Percentiles rank a stretch among this genome's conserved stretches.
phyloP scores from a whole-genome alignment of 2,797 vertebrate species.

The Myotis daubentonii region DNA sequence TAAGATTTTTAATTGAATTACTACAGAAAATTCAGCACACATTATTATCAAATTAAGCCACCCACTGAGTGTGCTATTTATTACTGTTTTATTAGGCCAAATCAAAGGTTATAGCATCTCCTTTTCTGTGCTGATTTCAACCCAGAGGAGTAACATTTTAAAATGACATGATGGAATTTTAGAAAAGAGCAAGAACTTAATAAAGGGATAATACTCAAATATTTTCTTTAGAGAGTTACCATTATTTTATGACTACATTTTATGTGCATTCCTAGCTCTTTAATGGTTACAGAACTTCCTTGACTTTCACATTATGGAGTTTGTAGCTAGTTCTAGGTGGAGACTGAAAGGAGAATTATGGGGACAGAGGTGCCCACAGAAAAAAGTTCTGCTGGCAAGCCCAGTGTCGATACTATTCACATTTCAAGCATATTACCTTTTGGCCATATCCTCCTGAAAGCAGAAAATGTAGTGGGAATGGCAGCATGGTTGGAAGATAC shows the following conservation, averaged over 20 bases:
- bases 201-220: not conserved
- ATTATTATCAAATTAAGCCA: constrained; percentile 61
- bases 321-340: not conserved
- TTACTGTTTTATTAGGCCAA: constrained; percentile 56
- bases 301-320: not conserved
- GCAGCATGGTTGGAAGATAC: not conserved
- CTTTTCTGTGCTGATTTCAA: constrained; percentile 7
- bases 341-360: not conserved
- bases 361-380: not conserved
- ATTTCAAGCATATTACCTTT: not conserved
- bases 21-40: constrained; percentile 35
- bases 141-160: constrained; percentile 10
- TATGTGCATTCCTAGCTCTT: not conserved
- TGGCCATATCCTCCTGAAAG: not conserved
- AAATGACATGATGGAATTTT: constrained; percentile 51
- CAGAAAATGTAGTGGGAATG: not conserved
- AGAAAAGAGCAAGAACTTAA: constrained; percentile 37
- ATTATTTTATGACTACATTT: not conserved
- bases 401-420: not conserved
- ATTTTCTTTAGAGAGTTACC: constrained; percentile 43
- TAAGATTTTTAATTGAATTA: constrained; percentile 66
- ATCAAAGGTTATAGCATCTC: constrained; percentile 26
- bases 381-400: not conserved
- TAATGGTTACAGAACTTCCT: not conserved
- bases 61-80: constrained; percentile 22